These are phyloP conservation scores for Dallia pectoralis DNA, from an alignment of 2,797 vertebrate species.

Conservation along the genomic window DNA sequence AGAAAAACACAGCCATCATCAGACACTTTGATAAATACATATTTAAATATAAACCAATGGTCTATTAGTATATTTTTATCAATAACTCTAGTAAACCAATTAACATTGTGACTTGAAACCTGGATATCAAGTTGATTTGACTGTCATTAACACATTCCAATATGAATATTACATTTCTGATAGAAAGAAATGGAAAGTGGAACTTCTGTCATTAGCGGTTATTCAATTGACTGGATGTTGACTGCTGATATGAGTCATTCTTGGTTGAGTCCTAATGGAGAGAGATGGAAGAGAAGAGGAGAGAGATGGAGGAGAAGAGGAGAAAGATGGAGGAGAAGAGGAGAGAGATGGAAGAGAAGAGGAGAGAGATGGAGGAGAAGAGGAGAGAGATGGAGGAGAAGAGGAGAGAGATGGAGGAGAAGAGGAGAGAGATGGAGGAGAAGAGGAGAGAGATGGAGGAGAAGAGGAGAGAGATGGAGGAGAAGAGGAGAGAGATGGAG, in stretches of 20 bases:
- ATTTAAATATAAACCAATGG: background rate
- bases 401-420: background rate
- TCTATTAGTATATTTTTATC: background rate
- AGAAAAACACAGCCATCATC: background rate
- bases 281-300: background rate
- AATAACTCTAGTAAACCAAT: background rate
- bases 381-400: no score
- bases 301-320: background rate
- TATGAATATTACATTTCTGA: background rate
- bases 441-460: background rate
- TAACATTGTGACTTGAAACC: background rate
- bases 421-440: background rate
- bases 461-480: background rate
- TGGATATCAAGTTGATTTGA: background rate
- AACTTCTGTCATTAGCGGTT: background rate
- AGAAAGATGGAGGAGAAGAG: background rate
- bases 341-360: background rate
- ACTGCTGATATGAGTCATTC: background rate
- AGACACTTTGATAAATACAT: background rate
- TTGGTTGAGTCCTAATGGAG: background rate
- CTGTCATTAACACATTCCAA: background rate
- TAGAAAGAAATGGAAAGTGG: background rate
- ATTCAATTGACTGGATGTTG: slow-evolving; percentile 2
- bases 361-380: background rate
- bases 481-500: background rate